phyloP scores from a whole-genome alignment of 2,888 invertebrate genomes.

The Amorpha juglandis region DNA sequence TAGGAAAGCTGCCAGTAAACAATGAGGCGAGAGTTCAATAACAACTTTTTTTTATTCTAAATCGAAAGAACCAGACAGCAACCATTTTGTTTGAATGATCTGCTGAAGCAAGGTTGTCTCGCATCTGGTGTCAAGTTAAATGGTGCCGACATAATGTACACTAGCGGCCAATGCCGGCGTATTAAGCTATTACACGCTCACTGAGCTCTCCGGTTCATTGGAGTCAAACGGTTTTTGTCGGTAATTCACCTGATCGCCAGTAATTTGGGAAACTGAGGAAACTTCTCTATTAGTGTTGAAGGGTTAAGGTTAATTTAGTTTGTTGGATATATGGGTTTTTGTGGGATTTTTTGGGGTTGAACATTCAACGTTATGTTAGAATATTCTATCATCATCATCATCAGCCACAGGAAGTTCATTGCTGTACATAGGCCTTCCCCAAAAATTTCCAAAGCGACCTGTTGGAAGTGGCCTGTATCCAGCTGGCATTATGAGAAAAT shows the following conservation, averaged over 20 bases:
- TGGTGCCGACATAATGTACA: conserved; percentile 16
- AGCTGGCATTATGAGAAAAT: too few relatives aligned
- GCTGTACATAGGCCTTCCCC: too few relatives aligned
- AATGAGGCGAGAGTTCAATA: too few relatives aligned
- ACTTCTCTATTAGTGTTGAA: background rate
- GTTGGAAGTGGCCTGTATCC: too few relatives aligned
- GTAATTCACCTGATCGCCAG: conserved; percentile 3
- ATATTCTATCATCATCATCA: background rate
- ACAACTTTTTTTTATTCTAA: background rate
- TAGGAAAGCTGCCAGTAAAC: too few relatives aligned
- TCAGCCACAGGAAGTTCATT: too few relatives aligned
- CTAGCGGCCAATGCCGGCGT: background rate
- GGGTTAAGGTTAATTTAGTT: conserved; percentile 6
- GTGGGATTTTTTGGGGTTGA: background rate
- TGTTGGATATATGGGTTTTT: background rate
- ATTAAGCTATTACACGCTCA: conserved; percentile 18
- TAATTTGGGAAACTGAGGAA: conserved; percentile 1
- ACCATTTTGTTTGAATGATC: background rate
- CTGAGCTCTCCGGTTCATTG: conserved; percentile 13
- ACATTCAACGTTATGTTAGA: background rate
- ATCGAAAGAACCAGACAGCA: background rate
- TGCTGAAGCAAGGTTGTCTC: background rate
- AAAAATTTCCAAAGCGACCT: too few relatives aligned
- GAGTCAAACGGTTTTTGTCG: conserved; percentile 17
- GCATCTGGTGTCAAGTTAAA: conserved; percentile 9